Evolutionary conservation across 2,113 vertebrate species (phyloP).

Genomic region (Dermatemys mawii): DNA sequence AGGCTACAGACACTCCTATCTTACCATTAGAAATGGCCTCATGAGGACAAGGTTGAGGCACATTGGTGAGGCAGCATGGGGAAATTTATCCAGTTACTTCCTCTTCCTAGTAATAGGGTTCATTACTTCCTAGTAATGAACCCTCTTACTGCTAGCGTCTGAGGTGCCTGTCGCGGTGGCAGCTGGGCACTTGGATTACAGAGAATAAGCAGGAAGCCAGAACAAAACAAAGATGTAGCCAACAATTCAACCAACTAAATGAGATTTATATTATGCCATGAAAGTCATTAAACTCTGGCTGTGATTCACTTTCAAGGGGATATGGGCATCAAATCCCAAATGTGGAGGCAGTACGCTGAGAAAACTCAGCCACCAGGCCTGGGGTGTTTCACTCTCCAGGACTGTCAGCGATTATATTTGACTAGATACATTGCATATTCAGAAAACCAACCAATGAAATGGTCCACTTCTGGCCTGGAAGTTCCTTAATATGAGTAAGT

Average conservation of each 20-base stretch:
- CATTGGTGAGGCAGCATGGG: background rate
- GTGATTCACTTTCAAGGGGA: background rate
- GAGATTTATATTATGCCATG: background rate
- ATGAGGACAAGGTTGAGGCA: background rate
- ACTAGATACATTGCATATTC: background rate
- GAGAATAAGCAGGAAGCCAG: background rate
- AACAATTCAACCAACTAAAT: background rate
- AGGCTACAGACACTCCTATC: background rate
- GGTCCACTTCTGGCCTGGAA: background rate
- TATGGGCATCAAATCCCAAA: background rate
- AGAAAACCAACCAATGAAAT: background rate
- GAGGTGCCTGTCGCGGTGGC: background rate
- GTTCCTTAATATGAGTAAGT: background rate
- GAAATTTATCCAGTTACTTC: background rate
- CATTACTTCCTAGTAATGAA: no score
- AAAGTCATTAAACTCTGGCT: background rate
- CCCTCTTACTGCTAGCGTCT: background rate
- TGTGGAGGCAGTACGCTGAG: background rate
- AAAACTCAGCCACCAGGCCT: background rate
- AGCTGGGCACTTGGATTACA: background rate
- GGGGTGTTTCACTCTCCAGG: background rate
- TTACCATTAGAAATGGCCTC: background rate
- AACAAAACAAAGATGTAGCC: background rate
- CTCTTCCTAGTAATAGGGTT: no score
- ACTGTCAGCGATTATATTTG: background rate